These are phyloP conservation scores for Andrena praecox DNA, from an alignment of 2,888 invertebrate genomes.

Conservation along the genomic window DNA sequence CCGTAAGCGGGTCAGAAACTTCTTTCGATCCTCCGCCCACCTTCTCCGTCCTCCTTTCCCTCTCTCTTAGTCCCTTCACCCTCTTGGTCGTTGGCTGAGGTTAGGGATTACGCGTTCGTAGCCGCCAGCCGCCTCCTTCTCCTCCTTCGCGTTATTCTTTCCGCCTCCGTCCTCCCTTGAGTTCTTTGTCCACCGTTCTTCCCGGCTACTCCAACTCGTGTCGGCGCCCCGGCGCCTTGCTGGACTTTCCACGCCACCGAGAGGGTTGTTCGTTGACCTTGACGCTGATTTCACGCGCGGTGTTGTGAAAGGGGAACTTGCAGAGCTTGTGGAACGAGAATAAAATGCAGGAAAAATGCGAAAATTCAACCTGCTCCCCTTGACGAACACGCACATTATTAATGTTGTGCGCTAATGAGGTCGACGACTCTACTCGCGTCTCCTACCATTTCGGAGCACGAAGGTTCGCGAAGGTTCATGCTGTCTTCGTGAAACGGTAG, in stretches of 20 bases:
- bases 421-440: too few relatives aligned
- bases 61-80: slow-evolving; percentile 51
- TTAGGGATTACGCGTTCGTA: slow-evolving; percentile 79
- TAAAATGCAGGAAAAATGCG: neutral
- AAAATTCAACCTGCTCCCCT: neutral
- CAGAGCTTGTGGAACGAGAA: neutral
- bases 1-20: slow-evolving; percentile 84
- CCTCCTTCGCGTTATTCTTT: slow-evolving; percentile 59
- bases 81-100: slow-evolving; percentile 77
- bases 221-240: neutral
- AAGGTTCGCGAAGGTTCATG: neutral
- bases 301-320: neutral
- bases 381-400: too few relatives aligned
- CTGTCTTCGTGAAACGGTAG: neutral
- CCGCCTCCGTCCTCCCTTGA: neutral
- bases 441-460: neutral
- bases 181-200: slow-evolving; percentile 6
- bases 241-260: neutral
- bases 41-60: slow-evolving; percentile 57
- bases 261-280: neutral
- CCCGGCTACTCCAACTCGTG: neutral
- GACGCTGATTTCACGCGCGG: neutral
- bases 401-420: too few relatives aligned
- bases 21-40: slow-evolving; percentile 81
- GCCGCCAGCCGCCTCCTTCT: slow-evolving; percentile 56